Evolutionary conservation across 2,797 vertebrate genomes (phyloP).

Genomic region (Micrastur ruficollis): DNA sequence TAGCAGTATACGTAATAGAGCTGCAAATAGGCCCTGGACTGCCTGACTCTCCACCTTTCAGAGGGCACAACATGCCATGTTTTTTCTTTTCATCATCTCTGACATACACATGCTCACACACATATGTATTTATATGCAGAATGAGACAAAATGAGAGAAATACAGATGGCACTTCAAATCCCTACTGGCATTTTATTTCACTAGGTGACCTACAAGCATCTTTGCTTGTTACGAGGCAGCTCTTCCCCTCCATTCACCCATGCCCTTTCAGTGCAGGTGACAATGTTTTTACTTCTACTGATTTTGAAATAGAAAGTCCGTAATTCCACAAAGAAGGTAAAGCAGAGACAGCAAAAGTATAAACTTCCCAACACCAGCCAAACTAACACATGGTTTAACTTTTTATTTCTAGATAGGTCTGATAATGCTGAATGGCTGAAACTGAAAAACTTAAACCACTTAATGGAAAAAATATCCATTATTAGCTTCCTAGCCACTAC

Average conservation of each 20-base stretch:
- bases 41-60: neutral
- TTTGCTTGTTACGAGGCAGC: neutral
- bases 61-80: neutral
- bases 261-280: neutral
- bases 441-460: neutral
- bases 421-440: neutral
- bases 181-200: neutral
- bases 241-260: neutral
- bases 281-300: neutral
- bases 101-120: neutral
- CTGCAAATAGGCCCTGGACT: neutral
- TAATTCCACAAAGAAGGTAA: neutral
- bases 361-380: neutral
- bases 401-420: neutral
- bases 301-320: neutral
- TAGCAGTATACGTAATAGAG: fast-evolving
- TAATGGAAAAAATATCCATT: neutral
- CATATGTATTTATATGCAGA: neutral
- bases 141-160: neutral
- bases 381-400: neutral
- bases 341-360: neutral
- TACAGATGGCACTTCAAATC: neutral
- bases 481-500: neutral
- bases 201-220: neutral
- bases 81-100: neutral